Evolutionary conservation across 2,797 vertebrate species (phyloP), one percentile per base, ranked within the genome.

Genomic region (Acipenser oxyrinchus): DNA sequence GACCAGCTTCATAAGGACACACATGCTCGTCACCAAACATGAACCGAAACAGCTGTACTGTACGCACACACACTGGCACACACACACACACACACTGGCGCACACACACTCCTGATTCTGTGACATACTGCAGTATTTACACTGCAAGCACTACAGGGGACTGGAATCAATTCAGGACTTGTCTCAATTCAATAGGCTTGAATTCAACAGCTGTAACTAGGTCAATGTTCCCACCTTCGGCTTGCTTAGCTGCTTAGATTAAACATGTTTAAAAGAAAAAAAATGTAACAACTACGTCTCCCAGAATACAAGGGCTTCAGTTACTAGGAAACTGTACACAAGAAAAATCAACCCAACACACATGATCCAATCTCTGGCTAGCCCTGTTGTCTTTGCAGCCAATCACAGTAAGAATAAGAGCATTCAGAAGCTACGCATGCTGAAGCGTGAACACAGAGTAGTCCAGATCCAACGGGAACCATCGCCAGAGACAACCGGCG

Each of bases 61-160:
- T 59, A 57, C 58, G n/a, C 1, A 37, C 48, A 50, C 58, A 0
- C 1, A 58, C 77, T 66, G 77, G 62, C 13, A 4, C 7, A 0
- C 0, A 62, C 48, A 51, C 62, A 66, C 63, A 18, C 57, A 69
- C 23, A n/a, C 63, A 57, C 64, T 53, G 11, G 55, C 63, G 75
- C 63, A 70, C 52, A 57, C 55, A 58, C 55, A 58, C 55, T 8
- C 10, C 55, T 4, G 51, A 11, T 58, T 62, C 69, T 49, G 57
- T 70, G 68, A 73, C 66, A 69, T 71, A 66, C 72, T 72, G 72
- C 75, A 75, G 72, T 71, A 69, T 67, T 67, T 60, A 73, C 66
- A 65, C 67, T 69, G 74, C 76, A 70, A 75, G 72, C 66, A 52
- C 59, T 62, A 60, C 70, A 74, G 66, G 66, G 65, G 62, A 65